Percentiles rank a stretch among this genome's conserved stretches.
Evolutionary conservation across 1,140 invertebrate genomes (phyloP).

Genomic region (Hylaeus volcanicus): DNA sequence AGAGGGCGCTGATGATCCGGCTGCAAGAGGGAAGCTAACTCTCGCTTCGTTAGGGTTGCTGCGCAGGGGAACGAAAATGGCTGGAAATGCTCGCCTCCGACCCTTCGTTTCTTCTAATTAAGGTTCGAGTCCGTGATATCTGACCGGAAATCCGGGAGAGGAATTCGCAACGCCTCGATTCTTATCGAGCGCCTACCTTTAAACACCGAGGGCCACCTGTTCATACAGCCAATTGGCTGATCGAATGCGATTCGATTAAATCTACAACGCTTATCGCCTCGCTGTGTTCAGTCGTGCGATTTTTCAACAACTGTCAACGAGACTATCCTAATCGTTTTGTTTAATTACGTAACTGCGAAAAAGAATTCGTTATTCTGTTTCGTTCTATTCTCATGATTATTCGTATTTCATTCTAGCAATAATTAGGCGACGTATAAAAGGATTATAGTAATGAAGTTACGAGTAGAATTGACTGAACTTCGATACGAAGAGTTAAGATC

Average conservation of each 20-base stretch:
- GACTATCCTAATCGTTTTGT: too few relatives aligned
- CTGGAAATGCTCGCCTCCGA: neutral
- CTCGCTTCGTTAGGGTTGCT: neutral
- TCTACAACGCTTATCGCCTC: neutral
- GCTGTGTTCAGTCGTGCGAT: slow-evolving; percentile 2
- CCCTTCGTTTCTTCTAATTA: slow-evolving; percentile 58
- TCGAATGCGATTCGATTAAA: slow-evolving; percentile 2
- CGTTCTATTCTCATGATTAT: too few relatives aligned
- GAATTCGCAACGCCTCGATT: slow-evolving; percentile 20
- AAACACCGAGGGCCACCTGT: neutral
- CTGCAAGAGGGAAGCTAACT: slow-evolving; percentile 1
- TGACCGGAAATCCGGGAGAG: neutral
- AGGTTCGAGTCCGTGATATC: slow-evolving; percentile 13
- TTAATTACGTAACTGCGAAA: too few relatives aligned
- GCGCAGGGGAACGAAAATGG: slow-evolving; percentile 11
- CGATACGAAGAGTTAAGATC: too few relatives aligned
- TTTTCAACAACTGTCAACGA: neutral
- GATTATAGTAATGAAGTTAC: too few relatives aligned
- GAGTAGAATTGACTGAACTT: too few relatives aligned
- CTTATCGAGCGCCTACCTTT: neutral
- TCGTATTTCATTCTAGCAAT: too few relatives aligned
- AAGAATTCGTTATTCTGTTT: too few relatives aligned
- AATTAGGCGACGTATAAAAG: too few relatives aligned
- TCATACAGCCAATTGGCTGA: slow-evolving; percentile 24
- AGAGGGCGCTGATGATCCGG: slow-evolving; percentile 19